These are phyloP conservation scores for Sebastes iracundus DNA, from an alignment of 2,797 vertebrate genomes.

Conservation along the genomic window DNA sequence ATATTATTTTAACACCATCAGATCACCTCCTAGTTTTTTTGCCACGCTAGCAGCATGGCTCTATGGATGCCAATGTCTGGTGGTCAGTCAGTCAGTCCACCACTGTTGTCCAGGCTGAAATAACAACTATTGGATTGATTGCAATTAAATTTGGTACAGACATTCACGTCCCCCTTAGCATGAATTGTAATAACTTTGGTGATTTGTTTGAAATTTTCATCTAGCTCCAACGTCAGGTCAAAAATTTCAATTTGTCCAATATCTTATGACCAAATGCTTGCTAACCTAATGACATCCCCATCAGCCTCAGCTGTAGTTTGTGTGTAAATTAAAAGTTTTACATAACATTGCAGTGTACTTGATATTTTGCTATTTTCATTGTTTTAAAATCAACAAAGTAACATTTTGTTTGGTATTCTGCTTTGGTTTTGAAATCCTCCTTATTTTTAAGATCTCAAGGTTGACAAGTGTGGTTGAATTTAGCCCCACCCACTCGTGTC, in stretches of 20 bases:
- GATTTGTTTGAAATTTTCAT: not conserved
- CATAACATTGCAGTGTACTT: too few species aligned
- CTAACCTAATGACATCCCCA: not conserved
- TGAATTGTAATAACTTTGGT: not conserved
- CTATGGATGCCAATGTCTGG: not conserved
- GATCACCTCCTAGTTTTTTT: not conserved
- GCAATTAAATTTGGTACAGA: not conserved
- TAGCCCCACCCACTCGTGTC: too few species aligned
- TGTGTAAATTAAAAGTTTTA: too few species aligned
- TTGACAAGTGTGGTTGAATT: too few species aligned
- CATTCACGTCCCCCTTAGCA: not conserved
- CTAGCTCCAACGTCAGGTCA: not conserved
- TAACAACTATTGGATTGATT: not conserved
- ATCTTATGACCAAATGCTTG: not conserved
- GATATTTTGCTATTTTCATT: too few species aligned
- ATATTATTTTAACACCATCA: not conserved
- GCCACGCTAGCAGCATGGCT: not conserved
- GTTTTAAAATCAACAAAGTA: too few species aligned
- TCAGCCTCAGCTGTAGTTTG: too few species aligned
- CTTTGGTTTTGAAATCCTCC: too few species aligned
- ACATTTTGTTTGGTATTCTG: too few species aligned
- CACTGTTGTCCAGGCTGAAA: not conserved
- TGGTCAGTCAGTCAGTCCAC: not conserved
- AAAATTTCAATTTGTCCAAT: not conserved
- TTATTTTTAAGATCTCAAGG: too few species aligned